Evolutionary conservation across 1,140 invertebrate species (phyloP), one percentile per base, ranked within the genome.

Genomic region (Habropoda laboriosa): DNA sequence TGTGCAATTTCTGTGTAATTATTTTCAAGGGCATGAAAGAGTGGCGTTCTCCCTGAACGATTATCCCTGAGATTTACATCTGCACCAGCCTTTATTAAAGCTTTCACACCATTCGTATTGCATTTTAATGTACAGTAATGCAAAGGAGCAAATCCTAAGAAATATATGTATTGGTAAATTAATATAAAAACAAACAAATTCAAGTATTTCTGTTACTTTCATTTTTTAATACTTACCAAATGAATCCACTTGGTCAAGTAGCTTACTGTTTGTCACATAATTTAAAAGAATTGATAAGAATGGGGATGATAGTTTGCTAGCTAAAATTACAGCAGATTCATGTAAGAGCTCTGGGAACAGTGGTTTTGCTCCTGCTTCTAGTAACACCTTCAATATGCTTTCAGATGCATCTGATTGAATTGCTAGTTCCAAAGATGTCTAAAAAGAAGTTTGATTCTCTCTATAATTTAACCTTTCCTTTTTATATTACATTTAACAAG

Each of bases 21-120:
- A 57, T 86, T 85, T 51, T 92, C 90, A 0, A 92, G 27, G 7
- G 90, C 90, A 71, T 90, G 87, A 77, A 92, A 92, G 10, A 92
- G 67, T 6, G 91, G n/a, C 4, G 91, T 92, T 72, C 90, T 86
- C 6, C 91, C 91, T 3, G 89, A 91, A 79, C 82, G 89, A 30
- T 79, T 72, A 57, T 92, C 91, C 8, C 79, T 83, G 4, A 90
- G 32, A 80, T 92, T 88, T 24, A 91, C 42, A 49, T 89, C 76
- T 0, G 82, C 89, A 3, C 82, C 82, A 6, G 67, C 73, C 47
- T 57, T 51, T 45, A 91, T 8, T 21, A 92, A 79, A 5, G 75
- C 75, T 3, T 16, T 79, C 2, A 88, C 68, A 27, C 87, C 90
- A 53, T 86, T 32, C 7, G 83, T 30, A 64, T 89, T 79, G 18